A percentile compares a stretch with the other conserved stretches of the same genome.
Conservation (phyloP, 2,797 vertebrate genomes). For the Cryptoblepharus egeriae region DNA sequence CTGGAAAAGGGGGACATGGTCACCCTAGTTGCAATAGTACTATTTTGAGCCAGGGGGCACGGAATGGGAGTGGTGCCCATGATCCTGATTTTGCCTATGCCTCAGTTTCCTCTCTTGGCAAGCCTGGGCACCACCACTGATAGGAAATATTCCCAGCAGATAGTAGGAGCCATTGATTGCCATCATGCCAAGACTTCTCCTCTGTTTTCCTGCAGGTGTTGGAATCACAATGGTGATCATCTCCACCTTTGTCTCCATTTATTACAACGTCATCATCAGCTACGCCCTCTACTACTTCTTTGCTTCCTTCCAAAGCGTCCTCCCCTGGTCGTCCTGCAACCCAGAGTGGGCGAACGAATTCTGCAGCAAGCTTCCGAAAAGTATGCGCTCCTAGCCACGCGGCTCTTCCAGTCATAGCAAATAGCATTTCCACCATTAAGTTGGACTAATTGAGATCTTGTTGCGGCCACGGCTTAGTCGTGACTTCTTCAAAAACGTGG, state of each 20-base stretch:
- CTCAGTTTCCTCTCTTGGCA: not conserved
- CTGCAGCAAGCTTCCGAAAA: conserved; percentile 80
- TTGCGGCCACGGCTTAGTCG: too few relatives aligned
- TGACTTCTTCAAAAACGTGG: not conserved
- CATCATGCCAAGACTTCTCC: not conserved
- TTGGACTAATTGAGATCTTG: too few relatives aligned
- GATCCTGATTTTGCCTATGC: too few relatives aligned
- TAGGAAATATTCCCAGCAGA: not conserved
- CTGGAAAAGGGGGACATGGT: too few relatives aligned
- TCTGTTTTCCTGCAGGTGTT: conserved; percentile 82
- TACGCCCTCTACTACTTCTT: conserved; percentile 96
- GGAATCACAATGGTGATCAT: conserved; percentile 89
- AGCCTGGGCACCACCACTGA: too few relatives aligned
- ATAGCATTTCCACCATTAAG: too few relatives aligned
- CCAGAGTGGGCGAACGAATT: conserved; percentile 75
- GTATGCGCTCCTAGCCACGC: conserved; percentile 63
- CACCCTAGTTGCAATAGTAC: too few relatives aligned
- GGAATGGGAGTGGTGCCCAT: too few relatives aligned
- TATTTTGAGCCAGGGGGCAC: not conserved
- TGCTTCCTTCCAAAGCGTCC: conserved; percentile 89
- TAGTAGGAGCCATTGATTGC: not conserved
- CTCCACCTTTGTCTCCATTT: conserved; percentile 84
- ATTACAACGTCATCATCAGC: conserved; percentile 93
- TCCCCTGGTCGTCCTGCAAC: conserved; percentile 88
- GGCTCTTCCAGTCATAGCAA: not conserved